These are phyloP conservation scores for Caenorhabditis angaria DNA, from an alignment of 2,888 invertebrate species.

Conservation along the genomic window DNA sequence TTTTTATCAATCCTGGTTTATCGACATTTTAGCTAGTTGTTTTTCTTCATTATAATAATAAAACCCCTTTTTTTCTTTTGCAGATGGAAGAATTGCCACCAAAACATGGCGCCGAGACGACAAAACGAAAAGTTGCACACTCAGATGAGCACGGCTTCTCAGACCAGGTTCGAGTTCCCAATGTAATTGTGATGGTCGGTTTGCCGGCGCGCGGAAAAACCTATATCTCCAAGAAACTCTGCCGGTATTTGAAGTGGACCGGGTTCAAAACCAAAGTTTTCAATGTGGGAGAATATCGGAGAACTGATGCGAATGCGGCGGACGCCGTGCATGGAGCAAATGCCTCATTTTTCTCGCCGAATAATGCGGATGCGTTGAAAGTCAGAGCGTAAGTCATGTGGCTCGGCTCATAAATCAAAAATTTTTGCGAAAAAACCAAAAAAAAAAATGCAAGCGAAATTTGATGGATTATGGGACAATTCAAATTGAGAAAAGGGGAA, in stretches of 20 bases:
- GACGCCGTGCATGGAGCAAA: constrained; percentile 61
- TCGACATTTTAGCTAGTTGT: constrained; percentile 5
- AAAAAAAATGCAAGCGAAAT: background rate
- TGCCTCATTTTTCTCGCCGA: constrained; percentile 60
- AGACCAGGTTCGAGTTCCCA: constrained; percentile 77
- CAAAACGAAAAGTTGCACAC: constrained; percentile 52
- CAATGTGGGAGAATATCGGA: constrained; percentile 62
- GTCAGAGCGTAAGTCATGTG: constrained; percentile 51
- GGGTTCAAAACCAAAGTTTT: constrained; percentile 84
- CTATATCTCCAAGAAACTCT: constrained; percentile 96
- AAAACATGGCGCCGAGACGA: constrained; percentile 26
- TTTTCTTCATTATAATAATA: background rate
- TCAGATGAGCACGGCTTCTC: constrained; percentile 49
- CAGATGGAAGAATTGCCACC: constrained; percentile 27
- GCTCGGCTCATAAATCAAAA: background rate
- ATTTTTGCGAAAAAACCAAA: background rate
- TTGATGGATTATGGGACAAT: background rate
- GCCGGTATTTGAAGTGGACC: constrained; percentile 98
- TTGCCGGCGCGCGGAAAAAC: constrained; percentile 98
- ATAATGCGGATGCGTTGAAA: constrained; percentile 55
- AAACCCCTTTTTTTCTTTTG: constrained; percentile 6
- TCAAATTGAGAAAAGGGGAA: too few relatives aligned
- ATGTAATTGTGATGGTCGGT: constrained; percentile 99
- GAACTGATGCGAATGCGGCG: constrained; percentile 54
- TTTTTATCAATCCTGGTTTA: background rate